A percentile compares a stretch with the other conserved stretches of the same genome.
Evolutionary conservation across 2,888 invertebrate species (phyloP).

Genomic region (Tiphia femorata): DNA sequence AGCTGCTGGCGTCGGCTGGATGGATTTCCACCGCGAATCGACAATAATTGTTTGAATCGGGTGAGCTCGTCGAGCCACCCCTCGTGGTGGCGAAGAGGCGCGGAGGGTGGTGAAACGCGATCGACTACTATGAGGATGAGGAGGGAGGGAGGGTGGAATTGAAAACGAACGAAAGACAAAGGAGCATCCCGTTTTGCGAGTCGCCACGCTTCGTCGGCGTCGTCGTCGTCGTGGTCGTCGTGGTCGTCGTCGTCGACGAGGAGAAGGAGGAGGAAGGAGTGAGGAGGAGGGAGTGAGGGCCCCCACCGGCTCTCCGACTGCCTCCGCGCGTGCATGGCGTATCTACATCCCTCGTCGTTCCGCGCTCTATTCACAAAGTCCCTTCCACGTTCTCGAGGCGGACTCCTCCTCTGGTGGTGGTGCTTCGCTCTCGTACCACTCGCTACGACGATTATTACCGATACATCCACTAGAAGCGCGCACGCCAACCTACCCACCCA

Average conservation of each 20-base stretch:
- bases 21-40: slow-evolving; percentile 59
- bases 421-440: slow-evolving; percentile 32
- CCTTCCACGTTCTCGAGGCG: slow-evolving; percentile 47
- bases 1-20: slow-evolving; percentile 55
- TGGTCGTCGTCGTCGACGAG: slow-evolving; percentile 9
- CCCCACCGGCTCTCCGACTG: no score
- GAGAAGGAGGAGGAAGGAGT: no score
- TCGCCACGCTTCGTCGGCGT: slow-evolving; percentile 60
- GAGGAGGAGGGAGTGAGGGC: no score
- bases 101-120: slow-evolving; percentile 3
- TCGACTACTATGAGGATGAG: slow-evolving; percentile 8
- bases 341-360: slow-evolving; percentile 63
- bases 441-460: slow-evolving; percentile 58
- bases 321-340: slow-evolving; percentile 63
- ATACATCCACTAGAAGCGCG: slow-evolving; percentile 55
- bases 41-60: slow-evolving; percentile 58
- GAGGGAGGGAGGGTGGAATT: slow-evolving; percentile 31
- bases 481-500: no score
- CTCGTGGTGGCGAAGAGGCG: slow-evolving; percentile 4
- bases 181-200: slow-evolving; percentile 64
- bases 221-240: no score
- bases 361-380: slow-evolving; percentile 47
- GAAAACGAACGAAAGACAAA: slow-evolving; percentile 63
- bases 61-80: slow-evolving; percentile 31
- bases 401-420: slow-evolving; percentile 29